Evolutionary conservation across 2,797 vertebrate species (phyloP).

Genomic region (Pygocentrus nattereri): DNA sequence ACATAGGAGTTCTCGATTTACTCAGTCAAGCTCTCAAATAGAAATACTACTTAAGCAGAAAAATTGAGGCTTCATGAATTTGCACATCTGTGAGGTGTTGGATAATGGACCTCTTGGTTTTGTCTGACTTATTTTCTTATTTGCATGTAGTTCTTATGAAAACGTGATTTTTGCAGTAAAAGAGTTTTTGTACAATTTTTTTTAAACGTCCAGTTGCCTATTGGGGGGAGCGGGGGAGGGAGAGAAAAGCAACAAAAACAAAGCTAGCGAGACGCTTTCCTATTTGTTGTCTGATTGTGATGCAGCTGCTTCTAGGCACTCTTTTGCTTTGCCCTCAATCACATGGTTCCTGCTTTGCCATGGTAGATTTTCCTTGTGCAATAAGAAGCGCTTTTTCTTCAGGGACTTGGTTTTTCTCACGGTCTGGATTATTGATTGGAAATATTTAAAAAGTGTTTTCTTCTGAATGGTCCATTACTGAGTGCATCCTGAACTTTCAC

Average conservation of each 20-base stretch:
- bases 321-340: background rate
- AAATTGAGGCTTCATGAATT: background rate
- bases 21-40: background rate
- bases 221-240: background rate
- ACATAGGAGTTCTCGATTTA: background rate
- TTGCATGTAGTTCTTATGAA: slow-evolving; percentile 48
- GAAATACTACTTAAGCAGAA: slow-evolving; percentile 7
- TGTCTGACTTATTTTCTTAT: background rate
- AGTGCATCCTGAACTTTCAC: slow-evolving; percentile 12
- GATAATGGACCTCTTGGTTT: slow-evolving; percentile 7
- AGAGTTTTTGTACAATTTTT: slow-evolving; percentile 22
- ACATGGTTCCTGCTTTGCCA: slow-evolving; percentile 15
- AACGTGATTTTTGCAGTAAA: background rate
- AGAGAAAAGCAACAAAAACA: background rate
- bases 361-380: slow-evolving; percentile 43
- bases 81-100: background rate
- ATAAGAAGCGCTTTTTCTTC: slow-evolving; percentile 47
- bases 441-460: slow-evolving; percentile 35
- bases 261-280: background rate
- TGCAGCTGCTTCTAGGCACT: background rate
- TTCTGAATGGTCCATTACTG: slow-evolving; percentile 35
- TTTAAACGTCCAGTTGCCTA: slow-evolving; percentile 4
- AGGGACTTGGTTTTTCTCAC: slow-evolving; percentile 37
- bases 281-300: background rate
- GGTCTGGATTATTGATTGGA: slow-evolving; percentile 38